A percentile compares a stretch with the other conserved stretches of the same genome.
phyloP scores from a whole-genome alignment of 2,888 invertebrate species.

The Selenia dentaria region DNA sequence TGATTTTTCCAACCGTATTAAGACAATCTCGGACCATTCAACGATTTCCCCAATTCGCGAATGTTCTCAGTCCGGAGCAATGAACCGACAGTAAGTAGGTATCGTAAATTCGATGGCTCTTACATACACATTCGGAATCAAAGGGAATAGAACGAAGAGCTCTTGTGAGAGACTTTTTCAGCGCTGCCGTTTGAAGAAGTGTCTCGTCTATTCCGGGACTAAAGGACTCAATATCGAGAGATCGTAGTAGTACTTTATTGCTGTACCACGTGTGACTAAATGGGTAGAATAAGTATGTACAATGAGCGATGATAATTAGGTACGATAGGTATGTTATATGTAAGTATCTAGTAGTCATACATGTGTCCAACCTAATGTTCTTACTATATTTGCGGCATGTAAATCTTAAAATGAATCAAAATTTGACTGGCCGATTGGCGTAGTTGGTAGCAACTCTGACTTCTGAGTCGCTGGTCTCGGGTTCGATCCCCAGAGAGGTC shows the following conservation, averaged over 20 bases:
- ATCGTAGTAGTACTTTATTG: slow-evolving; percentile 9
- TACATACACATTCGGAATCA: slow-evolving; percentile 30
- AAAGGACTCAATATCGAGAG: slow-evolving; percentile 10
- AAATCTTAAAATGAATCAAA: no score
- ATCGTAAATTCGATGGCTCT: slow-evolving; percentile 30
- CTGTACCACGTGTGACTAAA: slow-evolving; percentile 1
- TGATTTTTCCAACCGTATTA: slow-evolving; percentile 28
- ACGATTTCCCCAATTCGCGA: slow-evolving; percentile 21
- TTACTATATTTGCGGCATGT: no score
- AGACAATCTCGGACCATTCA: slow-evolving; percentile 29
- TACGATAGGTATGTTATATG: no score
- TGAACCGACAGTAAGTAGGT: slow-evolving; percentile 27
- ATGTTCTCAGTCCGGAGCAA: slow-evolving; percentile 23
- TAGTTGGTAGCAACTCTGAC: no score
- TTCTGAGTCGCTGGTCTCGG: no score
- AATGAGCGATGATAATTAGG: no score
- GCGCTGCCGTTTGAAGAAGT: slow-evolving; percentile 18
- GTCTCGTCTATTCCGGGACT: slow-evolving; percentile 13
- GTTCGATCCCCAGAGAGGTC: no score
- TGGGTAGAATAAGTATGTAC: neutral
- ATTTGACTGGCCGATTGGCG: no score
- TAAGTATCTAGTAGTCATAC: no score
- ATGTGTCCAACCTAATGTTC: no score
- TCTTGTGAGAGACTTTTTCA: slow-evolving; percentile 29
- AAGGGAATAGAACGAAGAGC: slow-evolving; percentile 13